Base-by-base conservation (phyloP, 2,888 invertebrate genomes). In the Iselma pallidipennis region DNA sequence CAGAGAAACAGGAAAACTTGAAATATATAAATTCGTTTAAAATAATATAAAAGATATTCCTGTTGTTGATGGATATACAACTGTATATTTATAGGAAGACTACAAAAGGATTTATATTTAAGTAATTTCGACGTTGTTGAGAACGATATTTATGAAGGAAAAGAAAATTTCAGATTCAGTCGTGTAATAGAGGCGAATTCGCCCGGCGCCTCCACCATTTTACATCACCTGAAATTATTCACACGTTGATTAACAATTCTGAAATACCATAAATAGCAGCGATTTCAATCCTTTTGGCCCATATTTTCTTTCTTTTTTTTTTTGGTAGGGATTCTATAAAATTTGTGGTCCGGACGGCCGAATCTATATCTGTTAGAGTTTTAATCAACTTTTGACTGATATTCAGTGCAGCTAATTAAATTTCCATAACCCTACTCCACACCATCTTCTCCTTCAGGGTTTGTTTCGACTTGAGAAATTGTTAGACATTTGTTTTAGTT, bases 381-480 rank as follows among this genome's bases (percentile, higher is more conserved):
- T 74, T 75, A 74, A 76, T 76, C 75, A 75, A 74, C 72, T 74
- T 73, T 72, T 74, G 75, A 75, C 72, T 71, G 72, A 74, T 75
- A 72, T 70, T 75, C 72, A 67, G 70, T 67, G 69, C 69, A 72
- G 69, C 71, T 75, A 76, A 76, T 76, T 73, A 75, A 76, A 75
- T 76, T 76, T 73, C 72, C 72, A 73, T 73, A 65, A 72, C 70
- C 69, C 61, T n/a, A n/a, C 3, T 21, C 16, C 6, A 9, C 16
- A 68, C 60, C 65, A 68, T 68, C 66, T 66, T 66, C 56, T 54
- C 62, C 9, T 16, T 10, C 16, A 16, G 66, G 49, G 63, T 65
- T 64, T 49, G 63, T 66, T 65, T 67, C 61, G 68, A 68, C 71
- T 72, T 72, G 74, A 75, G 73, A 74, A 73, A 76, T 75, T 71